Base-by-base conservation (phyloP, 1,140 invertebrate genomes). In the Trichonephila inaurata region DNA sequence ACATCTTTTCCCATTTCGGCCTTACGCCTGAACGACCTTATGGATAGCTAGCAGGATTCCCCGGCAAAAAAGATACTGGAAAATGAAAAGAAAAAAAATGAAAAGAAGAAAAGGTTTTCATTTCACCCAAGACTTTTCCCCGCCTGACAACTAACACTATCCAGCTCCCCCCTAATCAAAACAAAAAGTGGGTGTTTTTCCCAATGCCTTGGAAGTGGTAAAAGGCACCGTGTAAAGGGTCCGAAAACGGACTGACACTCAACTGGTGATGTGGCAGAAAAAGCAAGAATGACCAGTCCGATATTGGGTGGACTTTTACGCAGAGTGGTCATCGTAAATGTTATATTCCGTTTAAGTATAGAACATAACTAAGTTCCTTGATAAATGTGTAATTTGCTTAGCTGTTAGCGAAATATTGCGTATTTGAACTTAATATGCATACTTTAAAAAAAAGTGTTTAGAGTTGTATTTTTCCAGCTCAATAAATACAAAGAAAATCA, bases 21-120 rank as follows among this genome's bases (percentile, higher is more conserved):
- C 83, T 85, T 60, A 19, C 83, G 83, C 83, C 72, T 24, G 58
- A 58, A 44, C 51, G 44, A 85, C 10, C 83, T 77, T 33, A 28
- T 19, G 16, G 72, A 81, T 28, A 33, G 28, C 72, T 44, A 24
- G 28, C 19, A 14, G 72, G 14, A 81, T 64, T 64, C 21, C 2
- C 28, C 5, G 16, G 28, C 28, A 7, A 72, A 77, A 77, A 77
- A n/a, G 28, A 72, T 28, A 77, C n/a, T 12, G 6, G 21, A 66
- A n/a, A 66, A 66, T 66, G 24, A 66, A 66, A 24, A 77, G 1
- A 28, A 28, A 33, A 18, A 14, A 77, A 18, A 64, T 64, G 28
- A 33, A 77, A 77, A 77, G 33, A 24, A 33, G 33, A 77, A 40
- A 28, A 28, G 28, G 16, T 24, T 77, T 77, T 77, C 72, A 77